phyloP scores from a whole-genome alignment of 2,113 vertebrate genomes.

The Gymnobelideus leadbeateri region DNA sequence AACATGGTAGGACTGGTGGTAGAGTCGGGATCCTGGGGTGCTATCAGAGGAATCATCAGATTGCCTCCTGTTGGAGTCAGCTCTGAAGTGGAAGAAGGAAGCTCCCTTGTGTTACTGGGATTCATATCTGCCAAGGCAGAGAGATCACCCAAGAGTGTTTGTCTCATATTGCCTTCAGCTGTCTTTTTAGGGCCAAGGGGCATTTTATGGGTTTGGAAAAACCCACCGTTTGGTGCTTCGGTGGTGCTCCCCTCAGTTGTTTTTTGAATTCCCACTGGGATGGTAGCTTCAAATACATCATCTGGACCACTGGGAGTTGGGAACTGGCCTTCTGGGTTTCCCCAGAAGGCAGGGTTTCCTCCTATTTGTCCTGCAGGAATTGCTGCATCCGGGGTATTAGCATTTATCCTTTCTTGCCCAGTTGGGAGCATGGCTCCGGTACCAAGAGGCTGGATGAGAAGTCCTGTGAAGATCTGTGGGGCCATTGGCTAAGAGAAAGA shows the following conservation, averaged over 20 bases:
- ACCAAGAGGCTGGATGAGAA: slow-evolving; percentile 66
- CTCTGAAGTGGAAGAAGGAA: background rate
- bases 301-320: slow-evolving; percentile 15
- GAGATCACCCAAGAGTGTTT: background rate
- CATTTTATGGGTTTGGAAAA: background rate
- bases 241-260: background rate
- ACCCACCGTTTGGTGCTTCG: slow-evolving; percentile 32
- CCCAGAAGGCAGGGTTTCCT: slow-evolving; percentile 49
- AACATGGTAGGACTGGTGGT: background rate
- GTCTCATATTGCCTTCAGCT: background rate
- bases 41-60: background rate
- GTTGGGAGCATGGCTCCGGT: slow-evolving; percentile 35
- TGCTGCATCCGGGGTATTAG: background rate
- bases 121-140: slow-evolving; percentile 10
- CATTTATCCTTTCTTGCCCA: background rate
- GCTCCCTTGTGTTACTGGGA: background rate
- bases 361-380: slow-evolving; percentile 63
- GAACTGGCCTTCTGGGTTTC: background rate
- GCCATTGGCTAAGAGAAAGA: slow-evolving; percentile 17
- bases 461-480: slow-evolving; percentile 58
- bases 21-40: background rate
- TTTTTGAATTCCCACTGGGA: slow-evolving; percentile 56
- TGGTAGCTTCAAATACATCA: slow-evolving; percentile 10
- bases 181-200: background rate
- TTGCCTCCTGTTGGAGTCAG: background rate